A percentile compares a stretch with the other conserved stretches of the same genome.
These are phyloP conservation scores for Choreutis nemorana DNA, from an alignment of 2,888 invertebrate species.

Conservation along the genomic window DNA sequence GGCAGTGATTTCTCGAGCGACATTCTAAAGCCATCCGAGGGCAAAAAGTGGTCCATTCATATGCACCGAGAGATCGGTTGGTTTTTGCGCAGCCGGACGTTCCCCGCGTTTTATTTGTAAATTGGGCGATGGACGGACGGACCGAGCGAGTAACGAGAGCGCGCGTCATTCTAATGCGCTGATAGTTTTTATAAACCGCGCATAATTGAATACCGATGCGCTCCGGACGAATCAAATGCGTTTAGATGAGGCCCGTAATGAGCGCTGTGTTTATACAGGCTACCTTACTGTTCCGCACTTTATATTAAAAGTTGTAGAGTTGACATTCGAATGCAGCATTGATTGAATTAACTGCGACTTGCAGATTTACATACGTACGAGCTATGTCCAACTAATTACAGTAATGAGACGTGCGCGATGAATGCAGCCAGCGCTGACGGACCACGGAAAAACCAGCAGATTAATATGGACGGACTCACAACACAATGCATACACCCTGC, in stretches of 20 bases:
- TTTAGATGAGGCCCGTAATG: slow-evolving; percentile 26
- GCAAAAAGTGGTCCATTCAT: slow-evolving; percentile 57
- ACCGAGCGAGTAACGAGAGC: slow-evolving; percentile 12
- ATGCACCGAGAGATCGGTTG: slow-evolving; percentile 48
- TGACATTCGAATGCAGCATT: too few relatives aligned
- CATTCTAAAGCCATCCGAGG: slow-evolving; percentile 27
- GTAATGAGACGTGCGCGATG: slow-evolving; percentile 5
- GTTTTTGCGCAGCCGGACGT: slow-evolving; percentile 58
- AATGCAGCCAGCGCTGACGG: too few relatives aligned
- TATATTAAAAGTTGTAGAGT: too few relatives aligned
- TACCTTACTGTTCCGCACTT: slow-evolving; percentile 2
- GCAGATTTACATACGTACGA: too few relatives aligned
- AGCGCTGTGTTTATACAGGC: slow-evolving; percentile 22
- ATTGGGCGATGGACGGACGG: slow-evolving; percentile 33
- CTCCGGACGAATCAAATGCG: slow-evolving; percentile 45
- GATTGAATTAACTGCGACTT: too few relatives aligned
- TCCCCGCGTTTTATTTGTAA: slow-evolving; percentile 61
- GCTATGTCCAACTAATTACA: slow-evolving; percentile 5
- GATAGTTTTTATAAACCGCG: slow-evolving; percentile 51
- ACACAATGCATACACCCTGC: too few relatives aligned
- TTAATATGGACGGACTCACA: too few relatives aligned
- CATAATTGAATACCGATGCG: slow-evolving; percentile 56
- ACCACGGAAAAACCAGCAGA: too few relatives aligned
- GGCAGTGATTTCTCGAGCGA: slow-evolving; percentile 15
- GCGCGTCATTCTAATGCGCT: slow-evolving; percentile 52